These are phyloP conservation scores for Tinea pellionella DNA, from an alignment of 2,888 invertebrate genomes.

Conservation along the genomic window DNA sequence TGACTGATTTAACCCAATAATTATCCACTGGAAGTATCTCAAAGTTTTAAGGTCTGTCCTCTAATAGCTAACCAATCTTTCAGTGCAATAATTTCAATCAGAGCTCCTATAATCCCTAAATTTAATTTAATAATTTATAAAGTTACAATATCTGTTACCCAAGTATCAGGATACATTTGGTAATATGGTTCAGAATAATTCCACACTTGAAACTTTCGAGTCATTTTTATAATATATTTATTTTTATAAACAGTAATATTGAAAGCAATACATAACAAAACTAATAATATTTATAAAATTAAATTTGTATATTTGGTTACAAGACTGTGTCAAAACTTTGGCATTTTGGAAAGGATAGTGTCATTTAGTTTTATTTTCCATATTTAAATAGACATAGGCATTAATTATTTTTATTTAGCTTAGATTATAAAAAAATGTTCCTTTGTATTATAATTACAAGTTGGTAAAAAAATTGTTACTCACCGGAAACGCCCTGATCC, in stretches of 20 bases:
- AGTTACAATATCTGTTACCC: slow-evolving; percentile 30
- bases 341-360: slow-evolving; percentile 28
- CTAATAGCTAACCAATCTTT: no score
- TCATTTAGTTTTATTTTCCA: slow-evolving; percentile 22
- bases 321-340: slow-evolving; percentile 46
- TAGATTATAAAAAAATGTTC: neutral
- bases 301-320: neutral
- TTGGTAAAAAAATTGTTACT: slow-evolving; percentile 51
- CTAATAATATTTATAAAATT: slow-evolving; percentile 2
- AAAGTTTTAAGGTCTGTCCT: no score
- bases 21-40: no score
- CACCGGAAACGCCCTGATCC: slow-evolving; percentile 97
- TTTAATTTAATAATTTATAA: no score
- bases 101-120: no score
- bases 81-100: no score
- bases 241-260: neutral
- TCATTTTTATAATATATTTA: slow-evolving; percentile 34
- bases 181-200: slow-evolving; percentile 64
- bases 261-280: slow-evolving; percentile 4
- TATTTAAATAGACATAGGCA: slow-evolving; percentile 29
- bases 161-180: slow-evolving; percentile 63
- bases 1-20: no score
- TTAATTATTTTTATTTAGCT: neutral
- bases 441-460: no score
- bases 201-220: slow-evolving; percentile 67